Base-by-base conservation (phyloP, 2,113 vertebrate genomes). In the Apaloderma vittatum region DNA sequence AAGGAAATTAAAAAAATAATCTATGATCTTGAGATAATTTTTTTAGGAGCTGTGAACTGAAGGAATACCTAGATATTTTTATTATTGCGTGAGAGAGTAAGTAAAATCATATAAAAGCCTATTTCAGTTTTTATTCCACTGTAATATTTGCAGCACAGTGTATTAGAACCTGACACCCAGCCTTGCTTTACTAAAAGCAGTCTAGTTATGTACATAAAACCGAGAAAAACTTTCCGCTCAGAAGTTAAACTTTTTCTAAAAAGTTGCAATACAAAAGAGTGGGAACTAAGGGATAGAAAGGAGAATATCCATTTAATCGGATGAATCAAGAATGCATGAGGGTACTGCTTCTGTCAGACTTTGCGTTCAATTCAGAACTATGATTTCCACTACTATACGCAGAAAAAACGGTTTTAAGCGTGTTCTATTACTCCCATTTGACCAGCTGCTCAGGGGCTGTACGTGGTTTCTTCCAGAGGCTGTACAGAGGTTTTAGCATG, bases 201-300 rank as follows among this genome's bases (percentile, higher is more conserved):
- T 23, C 32, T 26, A 32, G 17, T 51, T 71, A 51, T 1, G 10
- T 1, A 48, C 0, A 3, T 21, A 46, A 83, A 34, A 15, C 4
- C 14, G 75, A 57, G 49, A 88, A 36, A 12, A 78, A 82, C 45
- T 46, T 70, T 63, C 62, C 55, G 27, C 40, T 74, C 45, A 55
- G 18, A 18, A 66, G 5, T 11, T 21, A 24, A 51, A 12, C 40
- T 34, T 70, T 40, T 27, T 16, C 0, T 23, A 3, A 22, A 48
- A 68, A 26, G 12, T 8, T 80, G 49, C 83, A 78, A 59, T n/a
- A 57, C 4, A 26, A 65, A 68, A 59, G 85, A 62, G 4, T 29
- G 62, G 58, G 29, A 92, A 48, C 23, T 63, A 63, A 86, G 70
- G 18, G 5, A 37, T 14, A 62, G 45, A 80, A 62, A 57, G 17